Percentiles rank a stretch among this genome's conserved stretches.
Conservation (phyloP, 2,888 invertebrate genomes). For the Cephus sareptanus region DNA sequence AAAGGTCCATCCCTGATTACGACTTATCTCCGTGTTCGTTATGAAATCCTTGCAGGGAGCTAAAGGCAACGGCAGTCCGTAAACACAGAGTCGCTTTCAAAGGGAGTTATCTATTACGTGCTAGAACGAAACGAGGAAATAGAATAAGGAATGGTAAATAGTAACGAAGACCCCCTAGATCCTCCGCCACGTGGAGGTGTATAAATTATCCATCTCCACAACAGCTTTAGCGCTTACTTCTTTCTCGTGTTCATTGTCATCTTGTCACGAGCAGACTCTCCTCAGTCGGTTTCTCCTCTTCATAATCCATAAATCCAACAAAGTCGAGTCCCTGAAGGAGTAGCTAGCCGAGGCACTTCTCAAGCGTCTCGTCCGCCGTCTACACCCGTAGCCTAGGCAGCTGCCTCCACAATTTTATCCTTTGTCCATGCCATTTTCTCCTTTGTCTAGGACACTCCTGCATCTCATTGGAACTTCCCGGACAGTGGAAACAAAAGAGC, state of each 20-base stretch:
- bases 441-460: conserved; percentile 42
- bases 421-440: conserved; percentile 50
- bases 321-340: conserved; percentile 48
- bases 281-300: conserved; percentile 45
- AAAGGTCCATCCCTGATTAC: background rate
- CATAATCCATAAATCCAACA: conserved; percentile 62
- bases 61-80: background rate
- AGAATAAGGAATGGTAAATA: conserved; percentile 6
- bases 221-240: conserved; percentile 56
- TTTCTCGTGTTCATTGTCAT: conserved; percentile 58
- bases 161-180: background rate
- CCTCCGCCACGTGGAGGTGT: conserved; percentile 27
- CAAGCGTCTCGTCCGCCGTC: conserved; percentile 31
- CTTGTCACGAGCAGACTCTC: conserved; percentile 55
- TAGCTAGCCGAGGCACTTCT: conserved; percentile 33
- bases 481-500: background rate
- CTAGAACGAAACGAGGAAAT: conserved; percentile 27
- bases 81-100: conserved; percentile 9
- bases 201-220: conserved; percentile 59
- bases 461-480: background rate
- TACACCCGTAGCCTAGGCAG: conserved; percentile 19
- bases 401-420: conserved; percentile 33
- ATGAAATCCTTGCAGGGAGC: background rate
- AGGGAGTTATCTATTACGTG: conserved; percentile 43
- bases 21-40: background rate